Evolutionary conservation across 2,797 vertebrate genomes (phyloP).

Genomic region (Pangasius sanitwongsei): DNA sequence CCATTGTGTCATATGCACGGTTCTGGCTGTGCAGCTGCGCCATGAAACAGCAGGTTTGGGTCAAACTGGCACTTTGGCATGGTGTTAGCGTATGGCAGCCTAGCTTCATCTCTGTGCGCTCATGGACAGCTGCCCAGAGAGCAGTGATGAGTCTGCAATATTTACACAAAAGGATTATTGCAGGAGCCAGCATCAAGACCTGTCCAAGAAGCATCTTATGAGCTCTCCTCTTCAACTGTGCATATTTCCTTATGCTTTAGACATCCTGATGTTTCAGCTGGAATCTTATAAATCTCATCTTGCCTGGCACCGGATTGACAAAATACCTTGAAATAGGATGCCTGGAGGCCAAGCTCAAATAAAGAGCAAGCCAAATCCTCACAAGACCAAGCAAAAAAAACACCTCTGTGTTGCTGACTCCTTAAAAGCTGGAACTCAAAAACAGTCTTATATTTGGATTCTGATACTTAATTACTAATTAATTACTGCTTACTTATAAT

Average conservation of each 20-base stretch:
- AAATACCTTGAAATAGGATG: background rate
- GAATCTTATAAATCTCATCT: constrained; percentile 23
- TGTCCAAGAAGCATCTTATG: constrained; percentile 51
- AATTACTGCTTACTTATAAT: background rate
- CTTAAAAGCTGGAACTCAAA: background rate
- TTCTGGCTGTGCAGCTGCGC: background rate
- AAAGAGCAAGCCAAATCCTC: background rate
- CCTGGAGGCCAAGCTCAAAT: background rate
- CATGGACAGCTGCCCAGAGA: constrained; percentile 39
- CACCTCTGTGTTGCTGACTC: background rate
- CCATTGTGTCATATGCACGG: constrained; percentile 34
- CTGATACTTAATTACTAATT: background rate
- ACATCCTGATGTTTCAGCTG: constrained; percentile 10
- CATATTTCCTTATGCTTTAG: constrained; percentile 48
- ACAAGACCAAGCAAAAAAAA: background rate
- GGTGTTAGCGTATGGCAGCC: constrained; percentile 33
- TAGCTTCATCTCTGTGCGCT: constrained; percentile 37
- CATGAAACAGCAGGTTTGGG: background rate
- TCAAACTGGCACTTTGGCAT: constrained; percentile 26
- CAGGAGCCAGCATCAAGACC: constrained; percentile 57
- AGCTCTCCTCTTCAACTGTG: constrained; percentile 26
- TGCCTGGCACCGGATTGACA: constrained; percentile 14
- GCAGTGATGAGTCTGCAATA: constrained; percentile 52
- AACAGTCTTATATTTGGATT: background rate
- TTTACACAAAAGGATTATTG: constrained; percentile 64